These are phyloP conservation scores for Atopsyche davidsoni DNA, from an alignment of 1,140 invertebrate species.

Conservation along the genomic window DNA sequence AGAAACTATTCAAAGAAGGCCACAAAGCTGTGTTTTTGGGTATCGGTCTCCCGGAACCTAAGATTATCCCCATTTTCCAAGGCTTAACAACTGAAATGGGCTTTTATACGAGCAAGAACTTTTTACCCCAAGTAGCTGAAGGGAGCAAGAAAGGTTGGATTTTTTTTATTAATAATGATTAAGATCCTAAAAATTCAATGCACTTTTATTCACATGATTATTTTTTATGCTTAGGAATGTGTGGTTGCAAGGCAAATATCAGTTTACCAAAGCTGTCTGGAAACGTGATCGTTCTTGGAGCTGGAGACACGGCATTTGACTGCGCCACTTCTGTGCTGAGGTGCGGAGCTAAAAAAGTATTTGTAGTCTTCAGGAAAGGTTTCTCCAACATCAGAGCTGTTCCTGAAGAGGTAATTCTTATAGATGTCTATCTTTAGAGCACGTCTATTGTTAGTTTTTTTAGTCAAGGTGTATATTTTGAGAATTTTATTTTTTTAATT, in stretches of 20 bases:
- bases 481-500: not conserved
- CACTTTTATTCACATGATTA: not conserved
- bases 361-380: slow-evolving; percentile 86
- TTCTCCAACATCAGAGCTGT: slow-evolving; percentile 93
- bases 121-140: slow-evolving; percentile 79
- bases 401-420: slow-evolving; percentile 90
- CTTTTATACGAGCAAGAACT: slow-evolving; percentile 94
- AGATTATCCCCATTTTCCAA: slow-evolving; percentile 73
- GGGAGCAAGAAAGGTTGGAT: slow-evolving; percentile 79
- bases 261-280: slow-evolving; percentile 71
- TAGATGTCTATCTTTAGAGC: too few species aligned
- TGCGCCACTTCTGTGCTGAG: slow-evolving; percentile 95
- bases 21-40: slow-evolving; percentile 85
- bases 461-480: not conserved
- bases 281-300: slow-evolving; percentile 89
- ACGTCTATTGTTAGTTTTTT: not conserved
- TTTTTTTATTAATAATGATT: slow-evolving; percentile 2
- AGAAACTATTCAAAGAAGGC: slow-evolving; percentile 62
- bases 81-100: slow-evolving; percentile 73
- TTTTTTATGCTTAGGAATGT: slow-evolving; percentile 58
- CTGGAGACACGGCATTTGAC: slow-evolving; percentile 98
- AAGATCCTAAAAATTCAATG: not conserved
- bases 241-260: slow-evolving; percentile 60
- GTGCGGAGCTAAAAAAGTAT: slow-evolving; percentile 89
- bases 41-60: slow-evolving; percentile 90